Conservation (phyloP, 2,797 vertebrate genomes). For the Sebastes nivosus region DNA sequence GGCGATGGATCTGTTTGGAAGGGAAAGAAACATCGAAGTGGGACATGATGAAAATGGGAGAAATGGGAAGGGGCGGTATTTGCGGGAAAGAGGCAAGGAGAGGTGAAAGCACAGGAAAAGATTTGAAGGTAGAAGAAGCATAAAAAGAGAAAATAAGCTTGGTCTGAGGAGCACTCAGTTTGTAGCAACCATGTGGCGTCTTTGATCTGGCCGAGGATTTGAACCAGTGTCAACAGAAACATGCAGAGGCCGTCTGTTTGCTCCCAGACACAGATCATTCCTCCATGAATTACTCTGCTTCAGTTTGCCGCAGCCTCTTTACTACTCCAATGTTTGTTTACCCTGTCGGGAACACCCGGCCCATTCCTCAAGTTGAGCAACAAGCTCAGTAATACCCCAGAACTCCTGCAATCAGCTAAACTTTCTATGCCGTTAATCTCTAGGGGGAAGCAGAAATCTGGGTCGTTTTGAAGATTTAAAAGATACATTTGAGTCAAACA, state of each 20-base stretch:
- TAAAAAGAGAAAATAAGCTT: constrained; percentile 52
- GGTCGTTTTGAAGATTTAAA: constrained; percentile 46
- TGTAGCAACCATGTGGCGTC: constrained; percentile 67
- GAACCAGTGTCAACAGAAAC: constrained; percentile 72
- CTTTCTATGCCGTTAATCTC: constrained; percentile 45
- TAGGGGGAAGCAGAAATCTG: constrained; percentile 6
- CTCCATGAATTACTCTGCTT: constrained; percentile 61
- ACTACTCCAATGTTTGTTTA: constrained; percentile 70
- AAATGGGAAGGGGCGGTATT: constrained; percentile 23
- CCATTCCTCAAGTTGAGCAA: constrained; percentile 60
- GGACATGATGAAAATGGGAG: constrained; percentile 32
- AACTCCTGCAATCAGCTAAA: constrained; percentile 59
- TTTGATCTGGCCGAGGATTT: constrained; percentile 77
- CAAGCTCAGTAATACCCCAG: constrained; percentile 51
- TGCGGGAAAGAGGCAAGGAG: constrained; percentile 35
- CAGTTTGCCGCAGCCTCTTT: constrained; percentile 46
- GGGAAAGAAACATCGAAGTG: constrained; percentile 30
- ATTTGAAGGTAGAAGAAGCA: constrained; percentile 44
- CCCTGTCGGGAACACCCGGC: constrained; percentile 50
- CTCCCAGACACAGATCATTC: constrained; percentile 68
- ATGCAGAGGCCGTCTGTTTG: constrained; percentile 59
- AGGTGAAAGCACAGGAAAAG: constrained; percentile 44
- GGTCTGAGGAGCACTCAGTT: constrained; percentile 44
- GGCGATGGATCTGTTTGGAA: constrained; percentile 35
- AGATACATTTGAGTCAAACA: constrained; percentile 23